Evolutionary conservation across 2,113 vertebrate genomes (phyloP), one percentile per base, ranked within the genome.

Genomic region (Baryphthengus martii): DNA sequence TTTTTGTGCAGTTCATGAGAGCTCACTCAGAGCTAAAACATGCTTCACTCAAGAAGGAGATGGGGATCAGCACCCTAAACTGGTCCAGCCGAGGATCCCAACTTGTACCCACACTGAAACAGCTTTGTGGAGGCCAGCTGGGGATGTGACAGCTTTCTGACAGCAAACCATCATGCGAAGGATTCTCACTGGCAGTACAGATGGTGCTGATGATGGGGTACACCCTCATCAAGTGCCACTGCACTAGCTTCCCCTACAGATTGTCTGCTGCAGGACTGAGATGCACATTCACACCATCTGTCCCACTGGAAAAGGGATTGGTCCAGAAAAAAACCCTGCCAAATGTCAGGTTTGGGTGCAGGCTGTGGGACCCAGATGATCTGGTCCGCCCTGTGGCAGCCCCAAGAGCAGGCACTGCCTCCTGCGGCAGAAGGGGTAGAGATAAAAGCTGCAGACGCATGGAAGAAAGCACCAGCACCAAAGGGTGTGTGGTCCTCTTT

Each of bases 181-280:
- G 68, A 42, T 50, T 33, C 29, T 90, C 39, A 3, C 21, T 37
- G 70, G 7, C 26, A 70, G 28, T 61, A 45, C 4, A 0, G 55
- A 31, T 0, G 0, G 33, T 37, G 31, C 52, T 5, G 10, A 4
- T 1, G 5, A 9, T 1, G 6, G 26, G 39, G 5, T 65, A 18
- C 1, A 0, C 16, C 59, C 31, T 45, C 28, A 15, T 7, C 28
- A 53, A 0, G 0, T 1, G 3, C 13, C 20, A 47, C 4, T 28
- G 50, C 53, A 47, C 26, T 18, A 31, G 2, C 25, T 49, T 53
- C 37, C 24, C 24, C 5, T 24, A 9, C 7, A 4, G 11, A 62
- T 50, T 1, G 0, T 21, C 70, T n/a, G 15, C 55, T 24, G 3
- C 47, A 25, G 44, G 70, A 39, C n/a, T 2, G 1, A 71, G n/a